phyloP scores from a whole-genome alignment of 2,888 invertebrate genomes.

The Pardosa pseudoannulata region DNA sequence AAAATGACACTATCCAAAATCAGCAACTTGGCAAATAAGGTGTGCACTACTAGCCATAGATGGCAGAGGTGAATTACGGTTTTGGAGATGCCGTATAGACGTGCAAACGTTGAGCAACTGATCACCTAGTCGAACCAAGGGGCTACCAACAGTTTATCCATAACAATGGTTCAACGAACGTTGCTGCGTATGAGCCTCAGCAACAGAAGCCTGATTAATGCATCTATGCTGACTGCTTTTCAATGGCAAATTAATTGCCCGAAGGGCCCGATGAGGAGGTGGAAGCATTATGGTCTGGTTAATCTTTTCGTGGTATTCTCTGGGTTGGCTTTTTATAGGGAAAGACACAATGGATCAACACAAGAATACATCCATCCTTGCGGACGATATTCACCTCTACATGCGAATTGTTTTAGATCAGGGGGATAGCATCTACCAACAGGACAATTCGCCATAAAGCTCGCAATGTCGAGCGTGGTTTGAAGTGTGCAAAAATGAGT shows the following conservation, averaged over 20 bases:
- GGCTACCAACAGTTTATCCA: conserved; percentile 22
- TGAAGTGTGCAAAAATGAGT: conserved; percentile 14
- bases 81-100: not conserved
- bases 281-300: not conserved
- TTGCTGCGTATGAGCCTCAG: conserved; percentile 16
- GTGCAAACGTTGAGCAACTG: conserved; percentile 25
- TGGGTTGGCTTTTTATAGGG: not conserved
- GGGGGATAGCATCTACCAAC: conserved; percentile 8
- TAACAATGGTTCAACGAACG: conserved; percentile 16
- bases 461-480: not conserved
- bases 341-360: conserved; percentile 3
- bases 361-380: conserved; percentile 8
- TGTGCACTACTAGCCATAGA: not conserved
- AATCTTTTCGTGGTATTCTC: not conserved
- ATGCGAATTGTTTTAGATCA: conserved; percentile 7
- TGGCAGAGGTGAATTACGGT: conserved; percentile 4
- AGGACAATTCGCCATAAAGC: conserved; percentile 18
- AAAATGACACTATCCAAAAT: conserved; percentile 20
- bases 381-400: not conserved
- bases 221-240: conserved; percentile 19
- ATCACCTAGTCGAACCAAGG: not conserved
- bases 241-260: not conserved
- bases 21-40: conserved; percentile 7
- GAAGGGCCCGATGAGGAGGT: not conserved
- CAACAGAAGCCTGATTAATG: conserved; percentile 11